Percentiles rank a stretch among this genome's conserved stretches.
Conservation (phyloP, 2,113 vertebrate genomes). For the Paradoxurus hermaphroditus region DNA sequence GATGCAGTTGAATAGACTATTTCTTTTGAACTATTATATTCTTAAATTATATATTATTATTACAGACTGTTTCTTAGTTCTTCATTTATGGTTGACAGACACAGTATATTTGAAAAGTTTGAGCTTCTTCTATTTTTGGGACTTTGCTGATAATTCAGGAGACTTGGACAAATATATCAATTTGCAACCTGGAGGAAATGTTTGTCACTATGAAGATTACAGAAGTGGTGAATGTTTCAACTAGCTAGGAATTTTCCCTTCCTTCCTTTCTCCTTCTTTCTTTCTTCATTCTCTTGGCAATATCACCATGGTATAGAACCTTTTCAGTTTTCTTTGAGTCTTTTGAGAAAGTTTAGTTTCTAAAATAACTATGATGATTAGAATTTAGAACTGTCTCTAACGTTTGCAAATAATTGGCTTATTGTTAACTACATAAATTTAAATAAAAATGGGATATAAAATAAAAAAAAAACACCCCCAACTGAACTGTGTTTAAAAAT, state of each 20-base stretch:
- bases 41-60: background rate
- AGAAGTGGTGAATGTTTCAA: background rate
- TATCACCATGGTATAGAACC: background rate
- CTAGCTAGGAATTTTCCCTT: background rate
- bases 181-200: background rate
- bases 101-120: background rate
- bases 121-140: background rate
- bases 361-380: constrained; percentile 32
- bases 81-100: constrained; percentile 16
- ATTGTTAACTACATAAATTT: constrained; percentile 13
- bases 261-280: background rate
- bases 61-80: background rate
- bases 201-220: background rate
- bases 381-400: constrained; percentile 15
- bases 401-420: constrained; percentile 15
- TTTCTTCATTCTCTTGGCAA: background rate
- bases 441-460: constrained; percentile 34
- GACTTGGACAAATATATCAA: background rate
- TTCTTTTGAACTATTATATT: background rate
- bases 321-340: constrained; percentile 19
- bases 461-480: background rate
- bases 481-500: background rate
- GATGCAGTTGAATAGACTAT: background rate
- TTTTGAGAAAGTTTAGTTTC: constrained; percentile 16
- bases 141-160: background rate